A percentile compares a stretch with the other conserved stretches of the same genome.
phyloP scores from a whole-genome alignment of 2,113 vertebrate genomes.

The Gymnogyps californianus region DNA sequence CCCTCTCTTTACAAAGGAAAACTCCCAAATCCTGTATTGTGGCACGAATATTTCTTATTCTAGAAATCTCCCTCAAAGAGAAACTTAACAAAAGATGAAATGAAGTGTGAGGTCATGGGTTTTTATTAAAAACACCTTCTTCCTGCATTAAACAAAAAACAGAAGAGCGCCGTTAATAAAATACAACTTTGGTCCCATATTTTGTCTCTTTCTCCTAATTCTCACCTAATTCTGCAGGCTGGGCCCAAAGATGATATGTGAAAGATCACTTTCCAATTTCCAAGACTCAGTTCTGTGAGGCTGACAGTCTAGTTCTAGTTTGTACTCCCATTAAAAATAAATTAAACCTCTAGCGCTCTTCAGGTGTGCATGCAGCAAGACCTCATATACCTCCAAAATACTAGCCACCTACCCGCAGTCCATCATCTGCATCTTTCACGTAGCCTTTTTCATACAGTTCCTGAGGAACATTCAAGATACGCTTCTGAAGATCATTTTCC shows the following conservation, averaged over 20 bases:
- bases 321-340: neutral
- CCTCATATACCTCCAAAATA: neutral
- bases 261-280: neutral
- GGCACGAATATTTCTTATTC: neutral
- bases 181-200: neutral
- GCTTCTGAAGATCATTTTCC: slow-evolving; percentile 87
- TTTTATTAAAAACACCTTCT: neutral
- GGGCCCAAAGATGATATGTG: neutral
- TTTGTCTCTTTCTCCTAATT: neutral
- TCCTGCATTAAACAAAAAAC: neutral
- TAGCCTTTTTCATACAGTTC: slow-evolving; percentile 93
- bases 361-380: neutral
- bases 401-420: slow-evolving; percentile 79
- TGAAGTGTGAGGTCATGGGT: neutral
- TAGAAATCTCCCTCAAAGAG: neutral
- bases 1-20: neutral
- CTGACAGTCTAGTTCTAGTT: neutral
- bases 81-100: neutral
- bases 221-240: neutral
- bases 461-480: slow-evolving; percentile 84
- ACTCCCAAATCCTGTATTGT: neutral
- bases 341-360: too few relatives aligned
- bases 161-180: neutral
- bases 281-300: neutral
- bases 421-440: slow-evolving; percentile 88